phyloP scores from a whole-genome alignment of 1,140 invertebrate genomes.

The roundworm (Caenorhabditis elegans) region DNA sequence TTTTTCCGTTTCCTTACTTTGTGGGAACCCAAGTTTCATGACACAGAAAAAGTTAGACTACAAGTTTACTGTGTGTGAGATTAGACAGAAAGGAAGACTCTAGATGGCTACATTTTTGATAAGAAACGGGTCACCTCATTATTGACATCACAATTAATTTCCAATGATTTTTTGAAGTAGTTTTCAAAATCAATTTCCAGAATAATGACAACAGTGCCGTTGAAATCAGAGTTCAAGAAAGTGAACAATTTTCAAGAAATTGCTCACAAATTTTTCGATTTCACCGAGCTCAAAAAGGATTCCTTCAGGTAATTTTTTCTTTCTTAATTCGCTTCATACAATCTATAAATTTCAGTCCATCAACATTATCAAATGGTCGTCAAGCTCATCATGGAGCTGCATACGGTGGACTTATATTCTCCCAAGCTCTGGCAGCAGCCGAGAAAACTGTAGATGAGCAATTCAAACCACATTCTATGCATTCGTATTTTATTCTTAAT shows the following conservation, averaged over 20 bases:
- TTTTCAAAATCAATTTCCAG: not conserved
- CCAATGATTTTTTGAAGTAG: no score
- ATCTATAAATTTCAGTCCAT: constrained; percentile 6
- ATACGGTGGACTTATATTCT: constrained; percentile 49
- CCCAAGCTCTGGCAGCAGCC: constrained; percentile 46
- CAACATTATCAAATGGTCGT: constrained; percentile 15
- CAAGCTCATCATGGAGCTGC: constrained; percentile 30
- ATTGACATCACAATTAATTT: not conserved
- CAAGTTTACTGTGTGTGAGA: not conserved
- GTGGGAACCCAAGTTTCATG: no score
- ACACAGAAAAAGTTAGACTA: no score
- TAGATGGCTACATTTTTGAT: not conserved
- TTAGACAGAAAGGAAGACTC: not conserved
- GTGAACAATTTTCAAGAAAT: not conserved
- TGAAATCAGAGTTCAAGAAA: constrained; percentile 15
- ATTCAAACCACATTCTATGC: constrained; percentile 43
- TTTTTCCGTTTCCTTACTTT: not conserved
- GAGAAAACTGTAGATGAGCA: constrained; percentile 35
- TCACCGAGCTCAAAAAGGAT: not conserved
- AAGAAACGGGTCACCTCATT: no score
- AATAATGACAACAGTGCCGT: not conserved
- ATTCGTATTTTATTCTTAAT: constrained; percentile 47
- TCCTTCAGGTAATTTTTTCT: not conserved
- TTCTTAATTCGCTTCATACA: no score
- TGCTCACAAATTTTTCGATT: not conserved